These are phyloP conservation scores for Ammospiza caudacuta DNA, from an alignment of 2,113 vertebrate genomes.

Conservation along the genomic window DNA sequence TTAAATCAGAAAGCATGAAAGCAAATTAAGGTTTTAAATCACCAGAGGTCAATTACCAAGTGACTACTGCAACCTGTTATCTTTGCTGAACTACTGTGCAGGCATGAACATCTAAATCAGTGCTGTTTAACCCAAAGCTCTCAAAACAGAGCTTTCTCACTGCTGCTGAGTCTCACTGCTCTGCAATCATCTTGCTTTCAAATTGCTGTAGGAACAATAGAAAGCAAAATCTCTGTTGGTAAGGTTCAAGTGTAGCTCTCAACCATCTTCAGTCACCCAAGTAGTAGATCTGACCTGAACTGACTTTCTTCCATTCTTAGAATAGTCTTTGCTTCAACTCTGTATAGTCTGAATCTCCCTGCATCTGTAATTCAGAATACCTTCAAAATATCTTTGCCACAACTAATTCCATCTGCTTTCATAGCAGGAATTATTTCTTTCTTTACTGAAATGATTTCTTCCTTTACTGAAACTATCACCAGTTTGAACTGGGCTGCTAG, in stretches of 20 bases:
- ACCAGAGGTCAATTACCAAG: conserved; percentile 48
- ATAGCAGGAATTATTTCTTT: neutral
- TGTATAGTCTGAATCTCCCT: neutral
- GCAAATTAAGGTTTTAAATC: conserved; percentile 62
- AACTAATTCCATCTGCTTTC: neutral
- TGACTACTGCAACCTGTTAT: conserved; percentile 56
- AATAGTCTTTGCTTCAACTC: neutral
- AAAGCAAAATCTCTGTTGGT: neutral
- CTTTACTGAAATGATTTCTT: neutral
- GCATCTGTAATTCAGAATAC: neutral
- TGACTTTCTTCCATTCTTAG: neutral
- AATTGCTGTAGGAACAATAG: neutral
- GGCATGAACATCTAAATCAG: conserved; percentile 51
- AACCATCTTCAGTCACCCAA: neutral
- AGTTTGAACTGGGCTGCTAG: neutral
- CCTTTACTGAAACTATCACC: neutral
- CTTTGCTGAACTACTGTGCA: conserved; percentile 35
- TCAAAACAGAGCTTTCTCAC: neutral
- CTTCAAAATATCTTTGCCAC: neutral
- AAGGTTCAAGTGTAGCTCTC: neutral
- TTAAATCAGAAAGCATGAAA: conserved; percentile 49
- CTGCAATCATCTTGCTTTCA: conserved; percentile 25
- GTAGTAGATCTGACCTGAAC: neutral
- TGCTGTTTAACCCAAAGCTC: conserved; percentile 30
- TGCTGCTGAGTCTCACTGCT: neutral